These are phyloP conservation scores for Harmothoe impar DNA, from an alignment of 2,888 invertebrate genomes.

Conservation along the genomic window DNA sequence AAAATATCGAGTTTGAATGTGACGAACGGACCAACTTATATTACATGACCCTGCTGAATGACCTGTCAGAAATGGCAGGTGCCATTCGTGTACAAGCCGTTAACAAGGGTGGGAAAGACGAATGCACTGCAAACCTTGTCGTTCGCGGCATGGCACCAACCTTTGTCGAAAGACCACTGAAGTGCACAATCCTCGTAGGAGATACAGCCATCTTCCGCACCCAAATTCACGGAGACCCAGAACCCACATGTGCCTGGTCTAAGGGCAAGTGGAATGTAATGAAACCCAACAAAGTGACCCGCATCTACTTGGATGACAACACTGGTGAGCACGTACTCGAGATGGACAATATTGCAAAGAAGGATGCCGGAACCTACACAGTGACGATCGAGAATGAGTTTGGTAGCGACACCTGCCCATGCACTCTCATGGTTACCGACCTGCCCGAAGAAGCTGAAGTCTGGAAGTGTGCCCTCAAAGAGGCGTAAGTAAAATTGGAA, in stretches of 20 bases:
- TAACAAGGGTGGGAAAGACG: constrained; percentile 89
- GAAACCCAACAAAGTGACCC: constrained; percentile 76
- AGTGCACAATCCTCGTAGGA: constrained; percentile 73
- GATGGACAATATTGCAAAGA: constrained; percentile 78
- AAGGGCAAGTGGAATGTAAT: constrained; percentile 83
- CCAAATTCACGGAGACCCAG: constrained; percentile 80
- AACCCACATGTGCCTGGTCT: constrained; percentile 81
- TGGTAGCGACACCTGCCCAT: constrained; percentile 80
- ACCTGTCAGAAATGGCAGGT: constrained; percentile 90
- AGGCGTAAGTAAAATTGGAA: constrained; percentile 74
- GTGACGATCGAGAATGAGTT: constrained; percentile 82
- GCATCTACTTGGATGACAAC: constrained; percentile 78
- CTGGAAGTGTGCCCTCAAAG: constrained; percentile 81
- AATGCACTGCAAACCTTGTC: constrained; percentile 84
- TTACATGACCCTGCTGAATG: constrained; percentile 88
- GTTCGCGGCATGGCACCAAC: constrained; percentile 82
- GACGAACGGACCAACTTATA: constrained; percentile 84
- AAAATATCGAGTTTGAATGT: constrained; percentile 76
- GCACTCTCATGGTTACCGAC: constrained; percentile 82
- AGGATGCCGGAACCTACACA: constrained; percentile 83
- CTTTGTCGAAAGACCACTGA: constrained; percentile 81
- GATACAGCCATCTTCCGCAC: constrained; percentile 81
- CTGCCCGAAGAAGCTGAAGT: constrained; percentile 82
- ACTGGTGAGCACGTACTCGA: constrained; percentile 79
- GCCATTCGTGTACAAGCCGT: constrained; percentile 87